Evolutionary conservation across 1,140 invertebrate genomes (phyloP).

Genomic region (Magallana ariakensis): DNA sequence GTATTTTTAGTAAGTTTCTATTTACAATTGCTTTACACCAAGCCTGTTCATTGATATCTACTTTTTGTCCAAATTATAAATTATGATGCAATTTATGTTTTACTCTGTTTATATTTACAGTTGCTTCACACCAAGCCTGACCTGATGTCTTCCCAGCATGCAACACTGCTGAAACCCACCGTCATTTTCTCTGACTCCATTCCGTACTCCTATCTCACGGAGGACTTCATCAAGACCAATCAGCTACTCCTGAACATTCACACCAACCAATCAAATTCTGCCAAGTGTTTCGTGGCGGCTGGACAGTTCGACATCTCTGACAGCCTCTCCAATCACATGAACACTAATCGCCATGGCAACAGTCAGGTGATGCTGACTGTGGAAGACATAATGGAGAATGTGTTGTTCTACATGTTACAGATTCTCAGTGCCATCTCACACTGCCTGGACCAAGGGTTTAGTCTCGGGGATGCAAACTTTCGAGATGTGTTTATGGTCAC

Average conservation of each 20-base stretch:
- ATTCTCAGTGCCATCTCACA: conserved; percentile 75
- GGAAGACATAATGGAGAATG: conserved; percentile 65
- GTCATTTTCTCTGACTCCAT: conserved; percentile 72
- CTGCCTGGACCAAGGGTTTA: conserved; percentile 73
- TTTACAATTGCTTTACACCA: too few relatives aligned
- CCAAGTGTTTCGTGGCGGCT: conserved; percentile 66
- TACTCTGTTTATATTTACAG: conserved; percentile 59
- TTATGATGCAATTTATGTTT: neutral
- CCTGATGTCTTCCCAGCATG: conserved; percentile 66
- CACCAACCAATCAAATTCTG: conserved; percentile 67
- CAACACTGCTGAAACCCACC: conserved; percentile 70
- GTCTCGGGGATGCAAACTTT: conserved; percentile 70
- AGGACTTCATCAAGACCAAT: conserved; percentile 73
- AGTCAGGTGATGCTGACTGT: conserved; percentile 28
- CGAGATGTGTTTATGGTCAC: conserved; percentile 72
- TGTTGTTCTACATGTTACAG: conserved; percentile 71
- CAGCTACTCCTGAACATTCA: conserved; percentile 66
- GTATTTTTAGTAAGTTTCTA: too few relatives aligned
- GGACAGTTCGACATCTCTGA: conserved; percentile 72
- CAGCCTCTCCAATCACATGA: conserved; percentile 68
- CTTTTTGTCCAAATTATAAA: too few relatives aligned
- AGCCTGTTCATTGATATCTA: too few relatives aligned
- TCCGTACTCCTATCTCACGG: conserved; percentile 72
- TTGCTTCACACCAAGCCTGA: conserved; percentile 72
- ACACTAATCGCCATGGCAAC: conserved; percentile 63